A percentile compares a stretch with the other conserved stretches of the same genome.
Conservation (phyloP, 2,113 vertebrate species). For the Vidua chalybeata region DNA sequence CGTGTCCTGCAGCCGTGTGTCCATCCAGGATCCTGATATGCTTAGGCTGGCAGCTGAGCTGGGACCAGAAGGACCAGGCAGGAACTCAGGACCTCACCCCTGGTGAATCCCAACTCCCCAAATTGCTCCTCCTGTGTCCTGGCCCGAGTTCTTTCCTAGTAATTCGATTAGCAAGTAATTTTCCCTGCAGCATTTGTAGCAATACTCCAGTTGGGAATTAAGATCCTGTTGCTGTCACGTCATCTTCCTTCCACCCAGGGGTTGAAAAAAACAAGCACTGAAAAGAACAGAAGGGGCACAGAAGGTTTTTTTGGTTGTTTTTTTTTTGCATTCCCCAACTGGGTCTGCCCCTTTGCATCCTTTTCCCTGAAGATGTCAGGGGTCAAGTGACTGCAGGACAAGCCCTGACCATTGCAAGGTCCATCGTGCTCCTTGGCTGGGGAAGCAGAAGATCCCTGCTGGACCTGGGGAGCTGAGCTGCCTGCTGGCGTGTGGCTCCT, state of each 20-base stretch:
- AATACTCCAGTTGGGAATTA: accelerated
- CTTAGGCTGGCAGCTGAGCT: not conserved
- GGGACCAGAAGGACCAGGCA: not conserved
- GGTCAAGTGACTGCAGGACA: not conserved
- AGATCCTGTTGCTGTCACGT: not conserved
- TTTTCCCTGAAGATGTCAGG: not conserved
- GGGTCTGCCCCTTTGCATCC: not conserved
- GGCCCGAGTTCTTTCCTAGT: not conserved
- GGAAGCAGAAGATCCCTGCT: not conserved
- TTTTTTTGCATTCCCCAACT: not conserved
- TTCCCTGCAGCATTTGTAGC: not conserved
- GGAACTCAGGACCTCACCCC: not conserved
- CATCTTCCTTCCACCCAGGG: not conserved
- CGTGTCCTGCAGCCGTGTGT: not conserved
- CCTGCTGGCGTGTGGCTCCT: accelerated
- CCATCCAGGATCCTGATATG: accelerated
- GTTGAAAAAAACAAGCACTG: not conserved
- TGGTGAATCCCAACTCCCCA: not conserved
- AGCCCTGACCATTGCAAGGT: not conserved
- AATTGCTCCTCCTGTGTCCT: not conserved
- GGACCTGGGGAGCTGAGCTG: not conserved
- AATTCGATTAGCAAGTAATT: not conserved
- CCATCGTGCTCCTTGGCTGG: not conserved
- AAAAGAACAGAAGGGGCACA: not conserved
- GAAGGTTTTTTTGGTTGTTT: not conserved